Percentiles rank a stretch among this genome's conserved stretches.
These are phyloP conservation scores for Drosophila biarmipes DNA, from an alignment of 1,140 invertebrate genomes.

Conservation along the genomic window DNA sequence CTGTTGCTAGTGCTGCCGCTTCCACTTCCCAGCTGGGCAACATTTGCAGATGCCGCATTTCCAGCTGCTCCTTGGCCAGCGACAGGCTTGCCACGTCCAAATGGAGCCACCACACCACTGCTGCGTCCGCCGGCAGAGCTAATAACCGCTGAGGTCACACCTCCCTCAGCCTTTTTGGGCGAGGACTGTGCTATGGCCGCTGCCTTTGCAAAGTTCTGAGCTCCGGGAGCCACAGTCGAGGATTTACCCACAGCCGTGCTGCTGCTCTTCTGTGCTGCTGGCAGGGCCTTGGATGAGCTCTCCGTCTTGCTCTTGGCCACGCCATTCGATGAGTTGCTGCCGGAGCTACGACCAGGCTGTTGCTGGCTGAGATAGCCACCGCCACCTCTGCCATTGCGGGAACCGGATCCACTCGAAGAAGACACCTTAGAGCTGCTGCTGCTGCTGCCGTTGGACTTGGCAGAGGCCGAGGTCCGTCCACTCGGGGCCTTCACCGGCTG, in stretches of 20 bases:
- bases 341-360: slow-evolving; percentile 22
- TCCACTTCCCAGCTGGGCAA: slow-evolving; percentile 85
- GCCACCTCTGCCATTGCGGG: slow-evolving; percentile 40
- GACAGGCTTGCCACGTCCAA: slow-evolving; percentile 85
- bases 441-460: slow-evolving; percentile 53
- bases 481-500: slow-evolving; percentile 74
- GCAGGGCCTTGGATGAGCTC: slow-evolving; percentile 30
- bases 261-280: slow-evolving; percentile 41
- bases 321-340: slow-evolving; percentile 45
- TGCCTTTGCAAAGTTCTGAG: slow-evolving; percentile 60
- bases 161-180: slow-evolving; percentile 66
- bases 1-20: slow-evolving; percentile 64
- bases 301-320: slow-evolving; percentile 51
- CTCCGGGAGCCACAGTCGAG: slow-evolving; percentile 31
- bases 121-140: slow-evolving; percentile 48
- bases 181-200: slow-evolving; percentile 44
- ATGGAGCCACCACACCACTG: slow-evolving; percentile 83
- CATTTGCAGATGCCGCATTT: slow-evolving; percentile 40
- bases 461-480: slow-evolving; percentile 31
- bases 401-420: slow-evolving; percentile 24
- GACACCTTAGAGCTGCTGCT: slow-evolving; percentile 32
- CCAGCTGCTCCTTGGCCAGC: slow-evolving; percentile 25
- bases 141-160: background rate
- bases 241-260: slow-evolving; percentile 30
- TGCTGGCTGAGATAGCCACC: slow-evolving; percentile 52